Evolutionary conservation across 2,113 vertebrate species (phyloP).

Genomic region (Ictalurus punctatus): DNA sequence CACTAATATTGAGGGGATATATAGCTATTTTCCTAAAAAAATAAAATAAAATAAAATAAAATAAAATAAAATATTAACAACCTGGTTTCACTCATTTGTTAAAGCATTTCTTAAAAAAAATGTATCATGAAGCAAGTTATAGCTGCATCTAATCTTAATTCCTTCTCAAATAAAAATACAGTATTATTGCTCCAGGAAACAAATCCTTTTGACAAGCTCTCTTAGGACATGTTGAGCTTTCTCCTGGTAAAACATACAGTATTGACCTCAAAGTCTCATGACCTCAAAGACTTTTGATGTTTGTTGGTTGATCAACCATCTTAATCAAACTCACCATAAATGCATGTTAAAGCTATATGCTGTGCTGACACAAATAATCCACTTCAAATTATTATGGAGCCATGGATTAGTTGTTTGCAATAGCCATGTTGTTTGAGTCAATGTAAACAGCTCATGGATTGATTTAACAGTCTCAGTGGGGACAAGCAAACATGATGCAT

Average conservation of each 20-base stretch:
- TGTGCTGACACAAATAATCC: not conserved
- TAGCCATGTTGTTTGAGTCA: not conserved
- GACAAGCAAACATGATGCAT: not conserved
- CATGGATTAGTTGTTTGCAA: not conserved
- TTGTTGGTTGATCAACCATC: conserved; percentile 61
- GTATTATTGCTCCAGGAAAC: not conserved
- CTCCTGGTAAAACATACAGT: conserved; percentile 49
- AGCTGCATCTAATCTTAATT: not conserved
- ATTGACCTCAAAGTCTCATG: conserved; percentile 68
- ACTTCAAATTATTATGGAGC: not conserved
- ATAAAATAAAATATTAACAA: no score
- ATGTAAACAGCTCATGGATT: conserved; percentile 4
- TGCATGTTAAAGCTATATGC: not conserved
- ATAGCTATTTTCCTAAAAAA: not conserved
- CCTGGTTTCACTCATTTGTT: no score
- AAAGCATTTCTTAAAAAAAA: not conserved
- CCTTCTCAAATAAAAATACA: not conserved
- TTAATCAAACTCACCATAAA: conserved; percentile 65
- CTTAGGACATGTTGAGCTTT: not conserved
- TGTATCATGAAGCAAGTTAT: not conserved
- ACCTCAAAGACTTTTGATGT: conserved; percentile 58
- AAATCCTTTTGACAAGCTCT: not conserved
- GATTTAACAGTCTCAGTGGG: not conserved
- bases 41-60: no score
- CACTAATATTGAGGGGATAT: not conserved